Percentiles rank a stretch among this genome's conserved stretches.
These are phyloP conservation scores for Melanotaenia boesemani DNA, from an alignment of 2,797 vertebrate genomes.

Conservation along the genomic window DNA sequence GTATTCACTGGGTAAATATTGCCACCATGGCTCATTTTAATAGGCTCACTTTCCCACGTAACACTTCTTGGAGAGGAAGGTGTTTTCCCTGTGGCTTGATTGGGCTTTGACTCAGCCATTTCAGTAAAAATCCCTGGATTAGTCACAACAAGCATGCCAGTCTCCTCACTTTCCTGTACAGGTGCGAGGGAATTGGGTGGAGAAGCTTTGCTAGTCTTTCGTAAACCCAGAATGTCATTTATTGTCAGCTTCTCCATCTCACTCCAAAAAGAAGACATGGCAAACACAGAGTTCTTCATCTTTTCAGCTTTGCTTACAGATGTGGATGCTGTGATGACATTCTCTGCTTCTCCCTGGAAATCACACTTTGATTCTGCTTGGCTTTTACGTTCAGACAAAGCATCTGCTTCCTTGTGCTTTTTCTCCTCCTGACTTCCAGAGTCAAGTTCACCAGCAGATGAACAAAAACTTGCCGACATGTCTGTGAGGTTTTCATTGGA, in stretches of 20 bases:
- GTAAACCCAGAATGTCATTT: conserved; percentile 83
- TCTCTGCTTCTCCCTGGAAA: not conserved
- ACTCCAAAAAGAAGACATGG: conserved; percentile 87
- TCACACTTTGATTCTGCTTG: conserved; percentile 32
- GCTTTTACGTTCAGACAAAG: conserved; percentile 24
- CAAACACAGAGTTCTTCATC: conserved; percentile 65
- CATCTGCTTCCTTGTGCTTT: not conserved
- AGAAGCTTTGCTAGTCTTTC: conserved; percentile 50
- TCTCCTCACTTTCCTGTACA: conserved; percentile 57
- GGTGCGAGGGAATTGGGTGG: conserved; percentile 47
- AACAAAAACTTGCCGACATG: conserved; percentile 22
- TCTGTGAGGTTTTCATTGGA: conserved; percentile 43
- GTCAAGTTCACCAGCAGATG: conserved; percentile 30
- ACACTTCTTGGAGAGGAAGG: conserved; percentile 35
- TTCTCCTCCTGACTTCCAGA: conserved; percentile 19
- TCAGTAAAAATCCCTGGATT: conserved; percentile 74
- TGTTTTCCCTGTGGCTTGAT: conserved; percentile 42
- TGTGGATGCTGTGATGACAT: conserved; percentile 19
- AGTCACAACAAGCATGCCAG: conserved; percentile 38
- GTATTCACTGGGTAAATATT: conserved; percentile 47
- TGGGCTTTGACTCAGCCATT: conserved; percentile 52
- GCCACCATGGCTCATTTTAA: conserved; percentile 14
- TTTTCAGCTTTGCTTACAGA: conserved; percentile 23
- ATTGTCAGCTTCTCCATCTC: conserved; percentile 88
- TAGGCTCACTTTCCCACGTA: conserved; percentile 68